Evolutionary conservation across 2,113 vertebrate species (phyloP).

Genomic region (Hirundichthys speculiger): DNA sequence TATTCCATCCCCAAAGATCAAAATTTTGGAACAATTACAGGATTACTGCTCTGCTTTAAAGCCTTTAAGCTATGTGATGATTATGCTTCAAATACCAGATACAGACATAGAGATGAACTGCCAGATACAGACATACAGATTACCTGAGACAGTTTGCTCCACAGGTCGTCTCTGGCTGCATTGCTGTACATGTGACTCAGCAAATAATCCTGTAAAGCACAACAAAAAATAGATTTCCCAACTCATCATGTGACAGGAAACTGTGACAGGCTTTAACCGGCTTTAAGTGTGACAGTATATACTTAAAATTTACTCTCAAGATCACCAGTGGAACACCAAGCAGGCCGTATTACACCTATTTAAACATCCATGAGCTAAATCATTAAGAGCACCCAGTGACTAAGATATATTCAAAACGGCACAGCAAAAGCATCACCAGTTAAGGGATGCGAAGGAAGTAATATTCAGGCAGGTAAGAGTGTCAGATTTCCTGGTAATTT

Average conservation of each 20-base stretch:
- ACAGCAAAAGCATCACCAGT: too few relatives aligned
- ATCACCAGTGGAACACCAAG: too few relatives aligned
- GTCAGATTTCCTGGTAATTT: too few relatives aligned
- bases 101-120: neutral
- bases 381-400: too few relatives aligned
- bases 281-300: too few relatives aligned
- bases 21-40: neutral
- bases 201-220: slow-evolving; percentile 88
- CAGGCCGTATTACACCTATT: too few relatives aligned
- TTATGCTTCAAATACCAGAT: neutral
- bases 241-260: neutral
- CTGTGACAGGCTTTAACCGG: too few relatives aligned
- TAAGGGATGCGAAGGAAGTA: too few relatives aligned
- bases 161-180: slow-evolving; percentile 93
- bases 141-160: slow-evolving; percentile 94
- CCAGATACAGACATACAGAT: slow-evolving; percentile 25
- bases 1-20: neutral
- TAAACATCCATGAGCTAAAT: too few relatives aligned
- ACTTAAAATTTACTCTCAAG: too few relatives aligned
- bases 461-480: too few relatives aligned
- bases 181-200: slow-evolving; percentile 95
- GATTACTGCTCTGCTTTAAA: neutral
- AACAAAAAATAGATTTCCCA: neutral
- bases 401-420: too few relatives aligned
- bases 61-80: neutral